Evolutionary conservation across 2,113 vertebrate species (phyloP).

Genomic region (Gallinago paraguaiae): DNA sequence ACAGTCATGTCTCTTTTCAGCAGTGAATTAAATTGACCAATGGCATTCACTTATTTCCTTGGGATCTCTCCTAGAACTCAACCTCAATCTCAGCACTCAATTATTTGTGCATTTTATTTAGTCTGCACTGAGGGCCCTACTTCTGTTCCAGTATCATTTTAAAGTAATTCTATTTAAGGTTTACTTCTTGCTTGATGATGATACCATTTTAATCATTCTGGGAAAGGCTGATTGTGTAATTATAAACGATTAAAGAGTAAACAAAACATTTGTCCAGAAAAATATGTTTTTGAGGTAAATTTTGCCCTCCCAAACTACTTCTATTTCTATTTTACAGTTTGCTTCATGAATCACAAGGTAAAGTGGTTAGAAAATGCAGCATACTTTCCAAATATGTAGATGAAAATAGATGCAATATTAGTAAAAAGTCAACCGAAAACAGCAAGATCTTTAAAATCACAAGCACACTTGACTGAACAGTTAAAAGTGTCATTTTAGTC

Average conservation of each 20-base stretch:
- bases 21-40: constrained; percentile 5
- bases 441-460: neutral
- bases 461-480: constrained; percentile 11
- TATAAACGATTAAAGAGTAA: neutral
- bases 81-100: neutral
- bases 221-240: neutral
- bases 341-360: neutral
- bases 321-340: neutral
- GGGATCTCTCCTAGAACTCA: neutral
- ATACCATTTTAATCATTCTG: neutral
- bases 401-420: neutral
- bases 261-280: neutral
- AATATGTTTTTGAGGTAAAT: neutral
- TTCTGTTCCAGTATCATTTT: neutral
- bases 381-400: neutral
- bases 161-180: neutral
- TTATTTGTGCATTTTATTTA: neutral
- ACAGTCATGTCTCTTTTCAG: neutral
- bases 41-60: neutral
- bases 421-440: constrained; percentile 41
- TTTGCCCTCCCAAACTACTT: neutral
- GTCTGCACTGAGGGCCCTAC: neutral
- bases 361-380: neutral
- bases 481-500: neutral
- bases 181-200: neutral